Percentiles rank a stretch among this genome's conserved stretches.
Evolutionary conservation across 2,797 vertebrate species (phyloP).

Genomic region (Atherinosoma microstoma): DNA sequence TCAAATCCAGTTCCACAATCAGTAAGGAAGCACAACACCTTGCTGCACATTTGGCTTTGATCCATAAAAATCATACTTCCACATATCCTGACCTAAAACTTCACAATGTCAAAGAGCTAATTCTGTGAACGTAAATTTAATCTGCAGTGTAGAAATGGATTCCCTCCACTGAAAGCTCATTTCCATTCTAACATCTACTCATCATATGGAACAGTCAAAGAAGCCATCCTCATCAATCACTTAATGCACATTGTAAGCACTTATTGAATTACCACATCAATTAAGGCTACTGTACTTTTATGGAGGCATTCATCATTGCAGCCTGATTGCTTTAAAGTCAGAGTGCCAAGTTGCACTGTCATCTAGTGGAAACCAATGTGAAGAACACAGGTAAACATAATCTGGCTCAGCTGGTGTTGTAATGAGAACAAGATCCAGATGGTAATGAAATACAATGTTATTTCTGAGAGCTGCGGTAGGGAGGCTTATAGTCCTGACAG

Average conservation of each 20-base stretch:
- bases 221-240: background rate
- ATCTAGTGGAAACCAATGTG: slow-evolving; percentile 10
- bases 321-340: slow-evolving; percentile 15
- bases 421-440: slow-evolving; percentile 19
- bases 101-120: slow-evolving; percentile 4
- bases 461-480: slow-evolving; percentile 12
- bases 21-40: background rate
- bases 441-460: slow-evolving; percentile 17
- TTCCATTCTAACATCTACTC: slow-evolving; percentile 2
- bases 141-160: background rate
- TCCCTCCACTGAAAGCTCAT: background rate
- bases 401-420: slow-evolving; percentile 7
- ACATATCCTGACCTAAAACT: background rate
- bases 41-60: background rate
- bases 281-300: slow-evolving; percentile 6
- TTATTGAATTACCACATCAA: slow-evolving; percentile 13
- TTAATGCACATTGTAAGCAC: slow-evolving; percentile 9
- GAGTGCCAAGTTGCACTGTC: background rate
- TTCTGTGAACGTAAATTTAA: slow-evolving; percentile 5
- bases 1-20: background rate
- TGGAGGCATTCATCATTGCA: background rate
- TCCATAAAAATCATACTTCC: background rate
- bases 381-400: slow-evolving; percentile 27
- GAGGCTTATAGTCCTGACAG: slow-evolving; percentile 15
- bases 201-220: background rate